Evolutionary conservation across 1,140 invertebrate genomes (phyloP).

Genomic region (Nilaparvata lugens): DNA sequence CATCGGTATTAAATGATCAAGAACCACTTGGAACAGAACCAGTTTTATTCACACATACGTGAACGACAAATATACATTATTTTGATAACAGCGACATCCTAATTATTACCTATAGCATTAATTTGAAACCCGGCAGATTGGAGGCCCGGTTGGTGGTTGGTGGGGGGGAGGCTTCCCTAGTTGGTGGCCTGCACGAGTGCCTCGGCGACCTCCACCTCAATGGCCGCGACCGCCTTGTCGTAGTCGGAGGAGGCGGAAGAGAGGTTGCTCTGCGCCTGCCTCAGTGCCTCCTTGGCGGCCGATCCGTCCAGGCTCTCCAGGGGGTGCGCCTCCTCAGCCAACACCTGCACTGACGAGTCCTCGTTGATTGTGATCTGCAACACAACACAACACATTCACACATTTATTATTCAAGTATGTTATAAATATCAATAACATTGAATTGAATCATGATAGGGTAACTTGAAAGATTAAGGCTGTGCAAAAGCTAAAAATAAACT

Average conservation of each 20-base stretch:
- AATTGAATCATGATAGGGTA: too few relatives aligned
- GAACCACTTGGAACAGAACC: too few relatives aligned
- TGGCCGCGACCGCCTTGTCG: conserved; percentile 85
- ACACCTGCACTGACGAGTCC: conserved; percentile 93
- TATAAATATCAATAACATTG: too few relatives aligned
- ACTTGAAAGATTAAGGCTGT: too few relatives aligned
- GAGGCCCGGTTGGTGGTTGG: too few relatives aligned
- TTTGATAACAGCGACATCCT: too few relatives aligned
- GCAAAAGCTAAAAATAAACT: too few relatives aligned
- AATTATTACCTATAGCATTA: too few relatives aligned
- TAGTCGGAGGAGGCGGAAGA: conserved; percentile 69
- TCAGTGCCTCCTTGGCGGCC: conserved; percentile 72
- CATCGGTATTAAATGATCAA: too few relatives aligned
- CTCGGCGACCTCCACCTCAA: conserved; percentile 92
- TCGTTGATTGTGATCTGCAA: conserved; percentile 83
- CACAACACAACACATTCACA: background rate
- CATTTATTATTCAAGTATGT: background rate
- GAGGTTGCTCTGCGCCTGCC: conserved; percentile 74
- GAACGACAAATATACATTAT: too few relatives aligned
- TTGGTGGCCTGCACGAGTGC: conserved; percentile 78
- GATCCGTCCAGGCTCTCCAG: conserved; percentile 74
- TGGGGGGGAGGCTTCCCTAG: conserved; percentile 33
- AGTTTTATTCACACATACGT: too few relatives aligned
- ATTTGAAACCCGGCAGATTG: too few relatives aligned
- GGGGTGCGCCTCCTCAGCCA: conserved; percentile 94